phyloP scores from a whole-genome alignment of 2,888 invertebrate genomes.

The Mesoligia furuncula region DNA sequence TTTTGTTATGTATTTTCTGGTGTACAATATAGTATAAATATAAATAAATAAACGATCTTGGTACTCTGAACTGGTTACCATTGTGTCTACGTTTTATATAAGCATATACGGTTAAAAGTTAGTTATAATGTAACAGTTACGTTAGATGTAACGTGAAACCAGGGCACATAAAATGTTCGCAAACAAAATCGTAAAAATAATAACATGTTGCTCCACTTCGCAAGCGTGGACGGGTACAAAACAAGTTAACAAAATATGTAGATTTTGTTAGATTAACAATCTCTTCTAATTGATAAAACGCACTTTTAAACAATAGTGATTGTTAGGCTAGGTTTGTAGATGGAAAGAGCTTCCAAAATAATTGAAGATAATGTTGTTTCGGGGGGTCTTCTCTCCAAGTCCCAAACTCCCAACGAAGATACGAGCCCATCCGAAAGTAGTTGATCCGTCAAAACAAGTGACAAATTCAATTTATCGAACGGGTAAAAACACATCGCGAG shows the following conservation, averaged over 20 bases:
- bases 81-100: not conserved
- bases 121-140: too few relatives aligned
- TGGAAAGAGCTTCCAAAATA: not conserved
- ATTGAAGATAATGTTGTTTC: not conserved
- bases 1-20: too few relatives aligned
- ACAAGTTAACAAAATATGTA: not conserved
- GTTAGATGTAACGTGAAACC: slow-evolving; percentile 6
- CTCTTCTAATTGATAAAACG: not conserved
- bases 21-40: too few relatives aligned
- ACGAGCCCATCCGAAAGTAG: too few relatives aligned
- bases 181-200: slow-evolving; percentile 42
- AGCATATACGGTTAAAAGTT: not conserved
- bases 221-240: not conserved
- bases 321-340: not conserved
- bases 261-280: slow-evolving; percentile 1
- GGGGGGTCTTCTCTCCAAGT: too few relatives aligned
- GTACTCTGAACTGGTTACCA: not conserved
- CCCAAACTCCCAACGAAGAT: too few relatives aligned
- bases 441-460: too few relatives aligned
- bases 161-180: slow-evolving; percentile 16
- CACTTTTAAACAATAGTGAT: not conserved
- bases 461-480: too few relatives aligned
- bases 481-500: too few relatives aligned
- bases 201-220: slow-evolving; percentile 14
- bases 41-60: not conserved